phyloP scores from a whole-genome alignment of 2,888 invertebrate species.

The Campopleginae sp. region DNA sequence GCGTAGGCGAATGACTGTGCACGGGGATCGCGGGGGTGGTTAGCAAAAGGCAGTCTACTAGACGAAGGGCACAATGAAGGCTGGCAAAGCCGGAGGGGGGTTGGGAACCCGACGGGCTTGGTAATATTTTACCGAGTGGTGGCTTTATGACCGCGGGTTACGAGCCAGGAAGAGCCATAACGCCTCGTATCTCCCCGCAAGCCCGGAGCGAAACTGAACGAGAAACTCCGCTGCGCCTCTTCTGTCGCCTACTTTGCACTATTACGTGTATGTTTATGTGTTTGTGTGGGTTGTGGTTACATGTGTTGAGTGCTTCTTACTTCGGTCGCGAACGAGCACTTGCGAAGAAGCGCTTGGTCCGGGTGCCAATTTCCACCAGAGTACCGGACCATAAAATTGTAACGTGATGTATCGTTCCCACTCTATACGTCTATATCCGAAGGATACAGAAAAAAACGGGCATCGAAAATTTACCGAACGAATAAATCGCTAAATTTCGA shows the following conservation, averaged over 20 bases:
- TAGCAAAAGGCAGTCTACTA: conserved; percentile 55
- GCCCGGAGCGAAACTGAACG: conserved; percentile 52
- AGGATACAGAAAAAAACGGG: neutral
- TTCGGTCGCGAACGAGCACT: conserved; percentile 69
- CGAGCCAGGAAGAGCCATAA: conserved; percentile 84
- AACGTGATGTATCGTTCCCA: conserved; percentile 76
- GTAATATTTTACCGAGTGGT: conserved; percentile 82
- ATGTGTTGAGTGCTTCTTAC: conserved; percentile 28
- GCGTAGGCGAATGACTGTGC: conserved; percentile 52
- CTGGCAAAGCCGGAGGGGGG: conserved; percentile 36
- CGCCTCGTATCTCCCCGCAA: conserved; percentile 77
- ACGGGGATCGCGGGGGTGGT: conserved; percentile 27
- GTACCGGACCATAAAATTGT: conserved; percentile 81
- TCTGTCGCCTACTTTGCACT: conserved; percentile 71
- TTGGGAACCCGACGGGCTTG: conserved; percentile 73
- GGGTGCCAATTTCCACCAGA: conserved; percentile 81
- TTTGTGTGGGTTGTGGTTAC: neutral
- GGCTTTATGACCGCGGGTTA: conserved; percentile 83
- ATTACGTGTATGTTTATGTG: conserved; percentile 34
- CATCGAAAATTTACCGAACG: neutral
- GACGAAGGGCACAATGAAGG: conserved; percentile 62
- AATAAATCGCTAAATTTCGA: neutral
- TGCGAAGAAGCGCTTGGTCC: conserved; percentile 76
- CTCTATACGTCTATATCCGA: neutral
- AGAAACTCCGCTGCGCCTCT: conserved; percentile 55